Conservation (phyloP, 2,888 invertebrate genomes). For the Seira ritae region DNA sequence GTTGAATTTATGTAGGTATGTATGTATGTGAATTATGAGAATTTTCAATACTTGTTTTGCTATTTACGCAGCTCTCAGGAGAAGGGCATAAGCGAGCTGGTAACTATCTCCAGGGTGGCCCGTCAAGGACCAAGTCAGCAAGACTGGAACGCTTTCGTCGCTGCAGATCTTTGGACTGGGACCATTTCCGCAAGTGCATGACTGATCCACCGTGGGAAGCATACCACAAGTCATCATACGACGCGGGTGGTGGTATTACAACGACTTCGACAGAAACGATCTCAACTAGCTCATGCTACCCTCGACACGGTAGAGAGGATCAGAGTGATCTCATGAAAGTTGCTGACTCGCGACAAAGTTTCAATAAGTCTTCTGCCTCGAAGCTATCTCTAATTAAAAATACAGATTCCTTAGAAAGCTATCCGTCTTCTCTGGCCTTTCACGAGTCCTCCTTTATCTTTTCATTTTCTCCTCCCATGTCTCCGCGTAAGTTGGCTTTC, state of each 20-base stretch:
- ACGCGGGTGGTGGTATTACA: constrained; percentile 37
- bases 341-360: constrained; percentile 26
- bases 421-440: constrained; percentile 2
- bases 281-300: neutral
- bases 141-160: constrained; percentile 60
- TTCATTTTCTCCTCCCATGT: constrained; percentile 41
- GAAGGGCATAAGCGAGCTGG: neutral
- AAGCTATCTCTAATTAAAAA: constrained; percentile 46
- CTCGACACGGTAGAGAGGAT: neutral
- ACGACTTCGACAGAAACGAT: constrained; percentile 13
- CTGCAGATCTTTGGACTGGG: constrained; percentile 69
- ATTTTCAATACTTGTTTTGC: too few species aligned
- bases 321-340: too few species aligned
- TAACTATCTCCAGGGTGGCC: neutral
- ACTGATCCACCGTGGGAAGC: constrained; percentile 57
- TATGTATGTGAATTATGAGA: too few species aligned
- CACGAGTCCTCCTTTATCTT: constrained; percentile 22
- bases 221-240: constrained; percentile 51
- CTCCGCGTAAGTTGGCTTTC: constrained; percentile 43
- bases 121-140: constrained; percentile 46
- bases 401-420: constrained; percentile 18
- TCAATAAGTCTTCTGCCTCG: constrained; percentile 39
- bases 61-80: neutral
- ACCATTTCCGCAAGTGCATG: constrained; percentile 54
- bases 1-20: too few species aligned